These are phyloP conservation scores for Beroe forskalii DNA, from an alignment of 37 sponge, comb jelly and placozoan species.

Conservation along the genomic window DNA sequence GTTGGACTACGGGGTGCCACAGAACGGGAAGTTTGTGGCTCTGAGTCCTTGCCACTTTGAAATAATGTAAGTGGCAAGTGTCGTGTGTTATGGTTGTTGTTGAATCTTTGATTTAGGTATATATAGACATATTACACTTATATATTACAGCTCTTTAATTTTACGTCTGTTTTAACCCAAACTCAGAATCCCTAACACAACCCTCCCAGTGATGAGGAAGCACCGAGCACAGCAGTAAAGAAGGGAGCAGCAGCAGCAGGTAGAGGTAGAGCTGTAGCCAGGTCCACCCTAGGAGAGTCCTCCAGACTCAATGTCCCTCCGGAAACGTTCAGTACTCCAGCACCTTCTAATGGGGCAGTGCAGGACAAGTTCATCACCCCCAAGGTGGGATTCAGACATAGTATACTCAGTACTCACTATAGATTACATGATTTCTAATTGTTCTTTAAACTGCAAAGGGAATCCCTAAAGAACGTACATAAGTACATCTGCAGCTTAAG, in stretches of 20 bases:
- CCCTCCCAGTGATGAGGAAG: neutral
- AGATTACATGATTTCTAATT: too few relatives aligned
- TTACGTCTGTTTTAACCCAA: too few relatives aligned
- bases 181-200: too few relatives aligned
- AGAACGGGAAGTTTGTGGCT: constrained; percentile 13
- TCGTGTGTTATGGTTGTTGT: too few relatives aligned
- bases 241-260: neutral
- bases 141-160: too few relatives aligned
- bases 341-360: neutral
- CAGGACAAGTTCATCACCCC: neutral
- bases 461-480: too few relatives aligned
- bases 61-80: neutral
- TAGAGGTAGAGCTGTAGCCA: neutral
- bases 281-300: neutral
- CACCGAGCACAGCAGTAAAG: neutral
- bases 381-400: constrained; percentile 4
- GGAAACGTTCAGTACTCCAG: neutral
- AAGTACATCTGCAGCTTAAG: too few relatives aligned
- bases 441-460: too few relatives aligned
- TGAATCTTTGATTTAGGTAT: too few relatives aligned
- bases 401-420: too few relatives aligned
- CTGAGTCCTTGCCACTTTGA: neutral
- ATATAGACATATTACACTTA: too few relatives aligned
- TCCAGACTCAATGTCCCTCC: neutral
- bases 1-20: neutral